These are phyloP conservation scores for Amniataba percoides DNA, from an alignment of 2,797 vertebrate genomes.

Conservation along the genomic window DNA sequence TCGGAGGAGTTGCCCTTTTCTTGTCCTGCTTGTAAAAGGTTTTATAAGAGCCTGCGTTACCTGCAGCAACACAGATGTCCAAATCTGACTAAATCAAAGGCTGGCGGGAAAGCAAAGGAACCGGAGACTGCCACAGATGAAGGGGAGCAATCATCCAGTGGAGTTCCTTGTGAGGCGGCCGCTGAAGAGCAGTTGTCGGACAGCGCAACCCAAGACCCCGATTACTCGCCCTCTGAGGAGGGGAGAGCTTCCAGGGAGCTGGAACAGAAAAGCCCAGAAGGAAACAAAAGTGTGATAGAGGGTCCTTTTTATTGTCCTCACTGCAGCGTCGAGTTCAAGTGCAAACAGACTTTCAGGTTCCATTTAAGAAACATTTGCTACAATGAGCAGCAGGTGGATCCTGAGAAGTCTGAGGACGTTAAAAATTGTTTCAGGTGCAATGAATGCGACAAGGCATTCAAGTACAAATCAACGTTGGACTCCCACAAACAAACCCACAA, in stretches of 20 bases:
- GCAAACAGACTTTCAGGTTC: conserved; percentile 79
- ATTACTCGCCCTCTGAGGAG: conserved; percentile 43
- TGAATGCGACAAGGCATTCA: conserved; percentile 81
- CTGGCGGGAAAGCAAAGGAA: conserved; percentile 39
- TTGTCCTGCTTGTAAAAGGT: conserved; percentile 69
- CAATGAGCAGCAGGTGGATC: conserved; percentile 81
- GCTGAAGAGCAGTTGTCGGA: conserved; percentile 50
- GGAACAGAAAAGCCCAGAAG: conserved; percentile 58
- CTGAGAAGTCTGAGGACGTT: conserved; percentile 68
- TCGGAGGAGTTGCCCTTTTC: conserved; percentile 56
- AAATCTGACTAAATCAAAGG: conserved; percentile 34
- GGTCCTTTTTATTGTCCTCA: conserved; percentile 80
- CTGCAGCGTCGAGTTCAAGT: conserved; percentile 82
- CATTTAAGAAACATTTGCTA: conserved; percentile 83
- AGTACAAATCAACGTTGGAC: conserved; percentile 80
- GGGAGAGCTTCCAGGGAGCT: conserved; percentile 37
- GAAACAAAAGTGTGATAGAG: conserved; percentile 53
- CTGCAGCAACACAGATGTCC: conserved; percentile 77
- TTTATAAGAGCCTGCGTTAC: conserved; percentile 73
- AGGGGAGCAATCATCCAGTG: conserved; percentile 57
- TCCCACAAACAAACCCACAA: conserved; percentile 84
- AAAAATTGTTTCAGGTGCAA: conserved; percentile 79
- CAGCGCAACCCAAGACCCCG: conserved; percentile 32
- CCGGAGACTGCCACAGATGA: conserved; percentile 6
- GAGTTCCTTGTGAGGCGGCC: conserved; percentile 13